Evolutionary conservation across 2,888 invertebrate genomes (phyloP), one percentile per base, ranked within the genome.

Genomic region (Xanthorhoe spadicearia): DNA sequence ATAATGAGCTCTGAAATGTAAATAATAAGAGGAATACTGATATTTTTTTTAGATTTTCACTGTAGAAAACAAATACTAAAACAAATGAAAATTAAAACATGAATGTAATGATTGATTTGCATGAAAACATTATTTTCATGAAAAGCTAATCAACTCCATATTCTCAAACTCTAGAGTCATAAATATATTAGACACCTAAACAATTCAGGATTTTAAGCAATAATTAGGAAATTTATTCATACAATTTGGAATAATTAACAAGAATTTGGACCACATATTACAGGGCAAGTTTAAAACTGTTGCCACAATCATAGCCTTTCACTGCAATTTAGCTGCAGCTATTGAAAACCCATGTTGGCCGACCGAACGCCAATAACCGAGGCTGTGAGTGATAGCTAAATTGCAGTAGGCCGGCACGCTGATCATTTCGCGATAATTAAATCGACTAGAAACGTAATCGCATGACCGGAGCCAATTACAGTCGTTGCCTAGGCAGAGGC

Each of bases 351-450:
- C 78, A 82, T 85, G 83, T 74, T 75, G 79, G 79, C 78, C 74
- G 74, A 74, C 74, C 74, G 66, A 80, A 77, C 77, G 83, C 81
- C 86, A 83, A 86, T 85, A 86, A 77, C 73, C 74, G 73, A 71
- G 75, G 78, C 77, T 78, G 79, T 93, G 93, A 93, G 91, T 93
- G 93, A 93, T 93, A 89, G 92, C 85, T 90, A 93, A 93, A 93
- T 93, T 93, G 88, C 88, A 72, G 83, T 85, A 89, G 88, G 87
- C 90, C 87, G 85, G 88, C 86, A 88, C 80, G 87, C 84, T 85
- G 92, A 93, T 93, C 88, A 92, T 93, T 93, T 92, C 75, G 83
- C 86, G 85, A 92, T 93, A 93, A 93, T 93, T 93, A 93, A 93
- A 93, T 93, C 84, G 88, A 80, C 87, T 85, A 86, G 90, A 83